Conservation (phyloP, 2,797 vertebrate genomes). For the Muscicapa comitata region DNA sequence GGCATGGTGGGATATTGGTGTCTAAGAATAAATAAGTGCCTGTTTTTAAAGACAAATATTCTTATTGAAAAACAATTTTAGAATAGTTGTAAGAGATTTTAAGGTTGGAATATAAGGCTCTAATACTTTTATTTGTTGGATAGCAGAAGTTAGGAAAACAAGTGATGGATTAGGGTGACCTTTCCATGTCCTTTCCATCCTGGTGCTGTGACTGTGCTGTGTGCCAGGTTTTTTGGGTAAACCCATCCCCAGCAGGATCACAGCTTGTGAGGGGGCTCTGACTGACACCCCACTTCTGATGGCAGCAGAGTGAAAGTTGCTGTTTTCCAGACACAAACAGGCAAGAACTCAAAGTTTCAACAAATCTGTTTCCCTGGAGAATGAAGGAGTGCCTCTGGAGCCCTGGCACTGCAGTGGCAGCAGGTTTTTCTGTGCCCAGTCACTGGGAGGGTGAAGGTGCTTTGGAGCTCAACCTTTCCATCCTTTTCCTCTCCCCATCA, state of each 20-base stretch:
- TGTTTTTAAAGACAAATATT: neutral
- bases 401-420: neutral
- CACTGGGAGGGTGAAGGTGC: neutral
- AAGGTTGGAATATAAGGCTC: neutral
- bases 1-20: neutral
- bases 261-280: neutral
- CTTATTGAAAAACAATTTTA: neutral
- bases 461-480: neutral
- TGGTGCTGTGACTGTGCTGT: neutral
- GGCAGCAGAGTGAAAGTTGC: neutral
- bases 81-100: neutral
- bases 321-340: neutral
- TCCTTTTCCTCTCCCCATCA: neutral
- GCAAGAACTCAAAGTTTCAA: neutral
- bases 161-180: no score
- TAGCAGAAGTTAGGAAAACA: no score
- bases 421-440: neutral
- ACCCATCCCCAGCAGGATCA: neutral
- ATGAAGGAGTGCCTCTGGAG: neutral
- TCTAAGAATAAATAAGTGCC: neutral
- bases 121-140: neutral
- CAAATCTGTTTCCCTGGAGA: neutral
- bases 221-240: neutral
- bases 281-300: neutral
- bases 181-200: neutral